phyloP scores from a whole-genome alignment of 1,140 invertebrate species.

The Trigoniulus corallinus region DNA sequence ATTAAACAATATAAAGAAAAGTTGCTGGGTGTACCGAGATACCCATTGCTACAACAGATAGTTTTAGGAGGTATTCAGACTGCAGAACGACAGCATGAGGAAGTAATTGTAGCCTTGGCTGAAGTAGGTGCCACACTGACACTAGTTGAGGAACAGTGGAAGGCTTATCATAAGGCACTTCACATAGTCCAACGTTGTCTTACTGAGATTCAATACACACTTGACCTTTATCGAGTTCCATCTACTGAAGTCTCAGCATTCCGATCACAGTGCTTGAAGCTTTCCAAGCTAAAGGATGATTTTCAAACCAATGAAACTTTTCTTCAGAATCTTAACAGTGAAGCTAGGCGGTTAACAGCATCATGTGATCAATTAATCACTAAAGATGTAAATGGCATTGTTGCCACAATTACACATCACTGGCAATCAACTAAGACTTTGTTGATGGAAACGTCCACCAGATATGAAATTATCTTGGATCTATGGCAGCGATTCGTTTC shows the following conservation, averaged over 20 bases:
- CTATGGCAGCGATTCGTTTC: no score
- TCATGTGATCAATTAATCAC: not conserved
- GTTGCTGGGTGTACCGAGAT: no score
- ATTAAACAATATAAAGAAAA: no score
- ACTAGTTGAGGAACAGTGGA: not conserved
- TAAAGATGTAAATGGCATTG: no score
- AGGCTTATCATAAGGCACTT: not conserved
- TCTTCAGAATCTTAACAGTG: no score
- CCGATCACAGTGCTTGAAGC: not conserved
- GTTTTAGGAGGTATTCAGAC: not conserved
- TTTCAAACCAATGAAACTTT: no score
- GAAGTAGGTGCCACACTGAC: no score
- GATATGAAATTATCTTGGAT: no score
- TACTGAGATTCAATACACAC: conserved; percentile 1
- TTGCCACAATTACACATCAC: no score
- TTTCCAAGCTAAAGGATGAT: not conserved
- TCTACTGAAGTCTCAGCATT: conserved; percentile 5
- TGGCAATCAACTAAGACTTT: no score
- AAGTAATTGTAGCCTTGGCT: not conserved
- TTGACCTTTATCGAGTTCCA: conserved; percentile 1
- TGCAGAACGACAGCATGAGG: not conserved
- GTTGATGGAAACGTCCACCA: no score
- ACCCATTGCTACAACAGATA: not conserved
- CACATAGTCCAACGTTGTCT: not conserved
- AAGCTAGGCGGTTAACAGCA: no score